Evolutionary conservation across 2,888 invertebrate species (phyloP).

Genomic region (Rhyacophila evoluta): DNA sequence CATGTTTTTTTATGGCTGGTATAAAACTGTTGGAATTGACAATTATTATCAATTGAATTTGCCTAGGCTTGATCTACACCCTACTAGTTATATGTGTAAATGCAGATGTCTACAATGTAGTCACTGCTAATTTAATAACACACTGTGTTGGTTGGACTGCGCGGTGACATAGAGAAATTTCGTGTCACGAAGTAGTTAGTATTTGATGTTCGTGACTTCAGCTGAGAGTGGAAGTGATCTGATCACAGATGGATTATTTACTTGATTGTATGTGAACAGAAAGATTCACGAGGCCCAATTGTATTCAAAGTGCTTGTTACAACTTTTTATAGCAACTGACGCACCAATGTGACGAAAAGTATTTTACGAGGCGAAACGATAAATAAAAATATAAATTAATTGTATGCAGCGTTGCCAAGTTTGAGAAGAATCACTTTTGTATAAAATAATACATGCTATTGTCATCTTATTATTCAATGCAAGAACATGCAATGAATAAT

Average conservation of each 20-base stretch:
- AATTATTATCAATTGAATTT: not conserved
- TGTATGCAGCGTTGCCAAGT: not conserved
- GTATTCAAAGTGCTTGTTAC: constrained; percentile 1
- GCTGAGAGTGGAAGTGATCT: not conserved
- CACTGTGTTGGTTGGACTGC: too few species aligned
- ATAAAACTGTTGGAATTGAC: too few species aligned
- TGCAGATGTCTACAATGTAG: not conserved
- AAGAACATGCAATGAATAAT: not conserved
- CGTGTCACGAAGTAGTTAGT: not conserved
- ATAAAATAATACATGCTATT: not conserved
- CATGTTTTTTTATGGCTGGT: too few species aligned
- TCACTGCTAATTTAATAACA: too few species aligned
- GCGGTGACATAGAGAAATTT: constrained; percentile 5
- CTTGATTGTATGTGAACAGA: constrained; percentile 14
- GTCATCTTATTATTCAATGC: not conserved
- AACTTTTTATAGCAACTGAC: constrained; percentile 10
- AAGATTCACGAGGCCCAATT: not conserved
- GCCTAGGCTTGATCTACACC: not conserved
- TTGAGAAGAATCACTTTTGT: not conserved
- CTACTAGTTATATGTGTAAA: not conserved
- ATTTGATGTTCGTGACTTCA: not conserved
- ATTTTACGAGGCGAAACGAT: constrained; percentile 10
- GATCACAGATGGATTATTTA: constrained; percentile 1
- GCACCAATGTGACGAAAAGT: not conserved
- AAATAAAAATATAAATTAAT: not conserved